These are phyloP conservation scores for Agapornis canus DNA, from an alignment of 2,797 vertebrate genomes.

Conservation along the genomic window DNA sequence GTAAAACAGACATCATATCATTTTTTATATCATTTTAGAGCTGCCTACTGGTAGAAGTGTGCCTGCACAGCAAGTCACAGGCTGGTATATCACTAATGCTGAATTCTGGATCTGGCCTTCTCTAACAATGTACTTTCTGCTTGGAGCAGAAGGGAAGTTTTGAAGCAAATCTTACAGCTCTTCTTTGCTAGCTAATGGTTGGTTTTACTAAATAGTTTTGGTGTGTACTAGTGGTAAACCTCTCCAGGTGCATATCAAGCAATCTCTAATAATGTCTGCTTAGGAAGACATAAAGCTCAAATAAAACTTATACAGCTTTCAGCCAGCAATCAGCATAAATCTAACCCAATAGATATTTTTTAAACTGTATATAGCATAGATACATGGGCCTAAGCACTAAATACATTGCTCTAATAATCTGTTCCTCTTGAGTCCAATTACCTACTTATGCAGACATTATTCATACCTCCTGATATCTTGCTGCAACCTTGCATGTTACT, in stretches of 20 bases:
- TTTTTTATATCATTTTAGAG: not conserved
- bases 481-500: not conserved
- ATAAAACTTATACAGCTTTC: not conserved
- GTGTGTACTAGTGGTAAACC: not conserved
- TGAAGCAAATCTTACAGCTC: not conserved
- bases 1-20: not conserved
- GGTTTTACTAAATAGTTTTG: not conserved
- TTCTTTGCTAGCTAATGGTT: not conserved
- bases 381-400: not conserved
- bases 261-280: not conserved
- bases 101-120: not conserved
- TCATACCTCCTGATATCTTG: not conserved
- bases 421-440: not conserved
- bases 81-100: not conserved
- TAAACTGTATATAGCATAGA: not conserved
- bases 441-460: not conserved
- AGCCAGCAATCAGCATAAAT: not conserved
- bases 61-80: not conserved
- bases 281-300: not conserved
- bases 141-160: not conserved
- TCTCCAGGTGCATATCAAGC: not conserved
- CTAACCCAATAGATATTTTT: not conserved
- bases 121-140: not conserved
- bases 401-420: not conserved
- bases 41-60: not conserved